Conservation (phyloP, 2,888 invertebrate species). For the Hypolimnas misippus region DNA sequence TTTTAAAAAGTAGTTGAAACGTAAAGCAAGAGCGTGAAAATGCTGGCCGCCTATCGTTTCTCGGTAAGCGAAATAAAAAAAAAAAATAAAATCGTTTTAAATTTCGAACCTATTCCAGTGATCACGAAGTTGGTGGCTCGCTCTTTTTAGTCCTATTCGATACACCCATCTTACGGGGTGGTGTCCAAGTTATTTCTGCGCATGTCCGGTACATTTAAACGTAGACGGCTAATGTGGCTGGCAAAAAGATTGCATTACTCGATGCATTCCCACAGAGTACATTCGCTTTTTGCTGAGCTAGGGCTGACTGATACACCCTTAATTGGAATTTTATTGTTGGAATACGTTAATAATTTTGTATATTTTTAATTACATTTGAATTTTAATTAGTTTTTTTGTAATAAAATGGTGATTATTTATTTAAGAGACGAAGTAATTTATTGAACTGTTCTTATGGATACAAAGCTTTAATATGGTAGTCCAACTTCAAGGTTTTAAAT, state of each 20-base stretch:
- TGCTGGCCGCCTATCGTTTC: not conserved
- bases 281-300: constrained; percentile 57
- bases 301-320: constrained; percentile 44
- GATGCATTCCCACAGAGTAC: constrained; percentile 72
- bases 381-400: not conserved
- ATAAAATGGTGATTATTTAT: not conserved
- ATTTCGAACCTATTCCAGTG: constrained; percentile 41
- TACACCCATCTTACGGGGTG: constrained; percentile 47
- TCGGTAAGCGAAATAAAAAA: not conserved
- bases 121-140: constrained; percentile 45
- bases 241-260: constrained; percentile 73
- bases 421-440: not conserved
- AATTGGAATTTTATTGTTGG: constrained; percentile 47
- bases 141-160: constrained; percentile 47
- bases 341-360: constrained; percentile 41
- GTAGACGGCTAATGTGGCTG: constrained; percentile 53
- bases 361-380: constrained; percentile 17
- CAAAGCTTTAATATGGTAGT: too few relatives aligned
- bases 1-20: not conserved
- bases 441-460: not conserved
- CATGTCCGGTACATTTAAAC: constrained; percentile 52
- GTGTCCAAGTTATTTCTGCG: constrained; percentile 49
- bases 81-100: constrained; percentile 14
- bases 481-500: too few relatives aligned
- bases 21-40: not conserved